Evolutionary conservation across 2,888 invertebrate genomes (phyloP).

Genomic region (Zhuqinia jingwanae): DNA sequence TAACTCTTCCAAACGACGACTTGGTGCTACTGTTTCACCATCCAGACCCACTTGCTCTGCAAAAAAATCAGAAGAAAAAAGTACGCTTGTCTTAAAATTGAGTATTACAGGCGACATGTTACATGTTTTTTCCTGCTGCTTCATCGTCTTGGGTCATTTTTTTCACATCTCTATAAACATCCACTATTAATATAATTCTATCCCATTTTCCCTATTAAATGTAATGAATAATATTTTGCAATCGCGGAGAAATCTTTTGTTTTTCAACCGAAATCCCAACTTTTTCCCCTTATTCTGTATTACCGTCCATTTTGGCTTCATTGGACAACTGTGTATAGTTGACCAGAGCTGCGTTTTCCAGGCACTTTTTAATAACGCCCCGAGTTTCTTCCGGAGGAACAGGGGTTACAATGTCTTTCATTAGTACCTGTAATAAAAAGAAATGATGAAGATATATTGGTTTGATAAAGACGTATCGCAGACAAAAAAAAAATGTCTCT

Average conservation of each 20-base stretch:
- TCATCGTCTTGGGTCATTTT: too few relatives aligned
- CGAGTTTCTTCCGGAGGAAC: conserved; percentile 98
- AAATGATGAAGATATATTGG: background rate
- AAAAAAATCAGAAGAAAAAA: background rate
- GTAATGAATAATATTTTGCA: too few relatives aligned
- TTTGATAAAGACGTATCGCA: background rate
- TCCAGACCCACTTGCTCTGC: conserved; percentile 87
- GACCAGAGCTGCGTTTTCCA: conserved; percentile 98
- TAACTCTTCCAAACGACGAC: conserved; percentile 96
- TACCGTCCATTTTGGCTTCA: conserved; percentile 99
- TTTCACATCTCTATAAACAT: too few relatives aligned
- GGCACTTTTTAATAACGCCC: conserved; percentile 96
- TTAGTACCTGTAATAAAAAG: conserved; percentile 86
- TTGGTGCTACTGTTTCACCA: conserved; percentile 91
- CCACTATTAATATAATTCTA: too few relatives aligned
- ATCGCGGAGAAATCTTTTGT: too few relatives aligned
- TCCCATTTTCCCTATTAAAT: too few relatives aligned
- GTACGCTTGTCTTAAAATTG: too few relatives aligned
- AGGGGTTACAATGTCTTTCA: conserved; percentile 99
- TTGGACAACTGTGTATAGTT: conserved; percentile 98
- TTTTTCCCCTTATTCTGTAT: too few relatives aligned
- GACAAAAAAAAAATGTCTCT: too few relatives aligned
- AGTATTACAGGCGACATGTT: too few relatives aligned
- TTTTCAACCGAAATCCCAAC: too few relatives aligned
- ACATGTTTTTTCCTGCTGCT: background rate